phyloP scores from a whole-genome alignment of 2,113 vertebrate species.

The Amblyopsis rosae region DNA sequence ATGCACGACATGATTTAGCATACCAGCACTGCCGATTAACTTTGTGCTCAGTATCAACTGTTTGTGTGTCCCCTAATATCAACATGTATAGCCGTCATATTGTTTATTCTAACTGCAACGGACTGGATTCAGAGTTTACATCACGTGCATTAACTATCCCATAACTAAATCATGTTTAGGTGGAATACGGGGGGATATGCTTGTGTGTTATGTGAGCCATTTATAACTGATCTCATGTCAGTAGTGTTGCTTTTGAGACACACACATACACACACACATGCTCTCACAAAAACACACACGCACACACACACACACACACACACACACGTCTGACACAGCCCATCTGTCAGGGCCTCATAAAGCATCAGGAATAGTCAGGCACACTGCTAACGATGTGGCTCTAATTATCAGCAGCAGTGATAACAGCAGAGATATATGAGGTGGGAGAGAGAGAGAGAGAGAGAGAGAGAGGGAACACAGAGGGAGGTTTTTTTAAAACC shows the following conservation, averaged over 20 bases:
- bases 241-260: not conserved
- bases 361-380: slow-evolving; percentile 67
- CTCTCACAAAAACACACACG: not conserved
- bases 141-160: no score
- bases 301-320: slow-evolving; percentile 4
- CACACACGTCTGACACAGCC: slow-evolving; percentile 50
- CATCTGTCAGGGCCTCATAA: slow-evolving; percentile 55
- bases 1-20: no score
- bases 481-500: slow-evolving; percentile 47
- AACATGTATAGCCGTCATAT: no score
- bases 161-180: no score
- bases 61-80: no score
- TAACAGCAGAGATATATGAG: slow-evolving; percentile 65
- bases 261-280: slow-evolving; percentile 30
- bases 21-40: no score
- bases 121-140: no score
- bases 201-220: no score
- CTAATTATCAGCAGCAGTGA: slow-evolving; percentile 77
- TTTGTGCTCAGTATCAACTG: no score
- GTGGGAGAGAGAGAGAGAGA: slow-evolving; percentile 45
- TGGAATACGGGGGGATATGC: no score
- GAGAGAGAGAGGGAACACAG: slow-evolving; percentile 7
- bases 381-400: slow-evolving; percentile 72
- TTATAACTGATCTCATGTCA: not conserved
- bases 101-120: no score